Conservation (phyloP, 1,140 invertebrate species). For the Drosophila parabipectinata region DNA sequence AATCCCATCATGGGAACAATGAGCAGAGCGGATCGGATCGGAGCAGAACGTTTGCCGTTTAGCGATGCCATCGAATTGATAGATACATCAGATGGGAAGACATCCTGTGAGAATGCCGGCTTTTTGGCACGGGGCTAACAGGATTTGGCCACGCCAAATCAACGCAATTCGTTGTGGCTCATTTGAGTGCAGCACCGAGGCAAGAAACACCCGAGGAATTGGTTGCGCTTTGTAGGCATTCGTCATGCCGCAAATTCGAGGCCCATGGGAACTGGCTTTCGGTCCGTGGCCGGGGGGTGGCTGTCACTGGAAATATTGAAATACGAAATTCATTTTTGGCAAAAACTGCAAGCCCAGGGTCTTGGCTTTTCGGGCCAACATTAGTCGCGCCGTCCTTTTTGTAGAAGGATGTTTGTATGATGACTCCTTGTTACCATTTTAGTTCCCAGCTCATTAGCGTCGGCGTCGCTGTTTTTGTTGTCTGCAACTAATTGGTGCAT, state of each 20-base stretch:
- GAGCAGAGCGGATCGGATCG: slow-evolving; percentile 57
- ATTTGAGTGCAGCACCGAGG: slow-evolving; percentile 71
- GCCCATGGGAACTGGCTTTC: slow-evolving; percentile 66
- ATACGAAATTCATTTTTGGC: slow-evolving; percentile 76
- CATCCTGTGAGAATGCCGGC: slow-evolving; percentile 71
- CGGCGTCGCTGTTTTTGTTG: slow-evolving; percentile 61
- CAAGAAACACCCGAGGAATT: slow-evolving; percentile 65
- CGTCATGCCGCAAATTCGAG: slow-evolving; percentile 69
- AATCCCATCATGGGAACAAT: slow-evolving; percentile 82
- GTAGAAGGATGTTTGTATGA: not conserved
- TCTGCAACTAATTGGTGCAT: slow-evolving; percentile 80
- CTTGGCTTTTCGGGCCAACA: slow-evolving; percentile 20
- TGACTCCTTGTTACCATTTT: slow-evolving; percentile 45
- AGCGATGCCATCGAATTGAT: slow-evolving; percentile 71
- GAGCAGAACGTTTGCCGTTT: slow-evolving; percentile 55
- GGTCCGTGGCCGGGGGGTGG: slow-evolving; percentile 21
- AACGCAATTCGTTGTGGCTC: slow-evolving; percentile 75
- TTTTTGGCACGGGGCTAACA: slow-evolving; percentile 71
- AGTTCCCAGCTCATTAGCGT: slow-evolving; percentile 77
- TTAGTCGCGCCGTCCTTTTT: slow-evolving; percentile 55
- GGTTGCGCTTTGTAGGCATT: slow-evolving; percentile 76
- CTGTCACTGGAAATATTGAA: slow-evolving; percentile 69
- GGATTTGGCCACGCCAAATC: slow-evolving; percentile 81
- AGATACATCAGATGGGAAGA: slow-evolving; percentile 68
- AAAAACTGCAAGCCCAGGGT: slow-evolving; percentile 20